Base-by-base conservation (phyloP, 64 coral and sea anemone genomes). In the Hydrozoanthus tunicans region DNA sequence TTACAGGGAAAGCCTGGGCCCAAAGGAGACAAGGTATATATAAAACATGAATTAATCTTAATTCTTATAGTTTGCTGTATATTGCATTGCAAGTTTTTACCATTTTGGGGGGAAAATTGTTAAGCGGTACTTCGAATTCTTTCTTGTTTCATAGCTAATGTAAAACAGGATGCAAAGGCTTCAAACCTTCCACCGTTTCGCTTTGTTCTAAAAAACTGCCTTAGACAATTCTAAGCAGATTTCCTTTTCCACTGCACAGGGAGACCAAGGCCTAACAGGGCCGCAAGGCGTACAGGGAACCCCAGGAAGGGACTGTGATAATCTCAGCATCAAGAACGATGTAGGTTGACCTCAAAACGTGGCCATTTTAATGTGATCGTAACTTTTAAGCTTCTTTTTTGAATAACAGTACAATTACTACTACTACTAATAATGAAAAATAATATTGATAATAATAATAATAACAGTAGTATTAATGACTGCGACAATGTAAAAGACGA, bases 21-120 rank as follows among this genome's bases (percentile, higher is more conserved):
- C 1, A 89, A 90, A 13, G 92, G 92, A 20, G 57, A 60, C 7
- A 93, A 82, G 92, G 92, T 93, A 63, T 32, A 1, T 54, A 1
- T 54, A 61, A 90, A 52, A 27, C 51, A 43, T 43, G 32, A 43
- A 43, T 43, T 43, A 43, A 2, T 43, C 32, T 43, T 43, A 43
- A 43, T 43, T 43, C 32, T 43, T 43, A 43, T 43, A 43, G 32
- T 43, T 43, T 43, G 32, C 32, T 43, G 2, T 43, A 43, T 20
- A 20, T 20, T 20, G 20, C 20, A 20, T 20, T 20, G 20, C 20
- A 20, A 20, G 20, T 43, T 43, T 43, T 43, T 43, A 2, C 32
- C 32, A 43, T 43, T 43, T 43, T 43, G 32, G 32, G 32, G 32
- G 32, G 32, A 43, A 43, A 43, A 43, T 43, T 43, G 32, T 43